A percentile compares a stretch with the other conserved stretches of the same genome.
Conservation (phyloP, 1,140 invertebrate species). For the Rhyacophila brunnea region DNA sequence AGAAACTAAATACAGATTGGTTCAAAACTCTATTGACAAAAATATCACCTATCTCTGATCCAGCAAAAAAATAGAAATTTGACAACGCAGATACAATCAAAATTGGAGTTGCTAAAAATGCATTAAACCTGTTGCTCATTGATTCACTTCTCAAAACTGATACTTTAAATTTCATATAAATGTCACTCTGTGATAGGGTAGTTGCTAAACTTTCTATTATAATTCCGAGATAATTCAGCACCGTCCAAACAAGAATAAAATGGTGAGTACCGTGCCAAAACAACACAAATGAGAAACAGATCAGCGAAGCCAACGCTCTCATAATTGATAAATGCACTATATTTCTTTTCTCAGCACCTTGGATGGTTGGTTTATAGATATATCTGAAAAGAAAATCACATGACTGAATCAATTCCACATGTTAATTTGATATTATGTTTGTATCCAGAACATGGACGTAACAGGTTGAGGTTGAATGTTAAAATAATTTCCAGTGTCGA, state of each 20-base stretch:
- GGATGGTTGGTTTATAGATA: conserved; percentile 75
- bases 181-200: conserved; percentile 44
- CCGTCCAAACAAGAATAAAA: conserved; percentile 81
- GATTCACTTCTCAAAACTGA: conserved; percentile 42
- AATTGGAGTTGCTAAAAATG: conserved; percentile 66
- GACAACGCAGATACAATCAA: conserved; percentile 76
- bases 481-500: too few species aligned
- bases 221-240: conserved; percentile 78
- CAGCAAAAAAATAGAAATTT: conserved; percentile 85
- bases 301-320: conserved; percentile 71
- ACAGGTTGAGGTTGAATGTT: too few species aligned
- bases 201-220: conserved; percentile 66
- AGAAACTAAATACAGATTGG: conserved; percentile 35
- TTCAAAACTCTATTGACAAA: conserved; percentile 51
- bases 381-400: conserved; percentile 63
- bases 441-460: conserved; percentile 9
- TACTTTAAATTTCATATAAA: conserved; percentile 46
- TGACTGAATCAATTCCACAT: too few species aligned
- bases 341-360: conserved; percentile 38
- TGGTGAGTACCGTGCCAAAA: conserved; percentile 84
- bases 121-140: conserved; percentile 60
- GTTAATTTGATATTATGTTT: too few species aligned
- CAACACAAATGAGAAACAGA: conserved; percentile 84
- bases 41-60: conserved; percentile 66
- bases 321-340: conserved; percentile 35